Evolutionary conservation across 2,888 invertebrate species (phyloP).

Genomic region (Eulithis prunata): DNA sequence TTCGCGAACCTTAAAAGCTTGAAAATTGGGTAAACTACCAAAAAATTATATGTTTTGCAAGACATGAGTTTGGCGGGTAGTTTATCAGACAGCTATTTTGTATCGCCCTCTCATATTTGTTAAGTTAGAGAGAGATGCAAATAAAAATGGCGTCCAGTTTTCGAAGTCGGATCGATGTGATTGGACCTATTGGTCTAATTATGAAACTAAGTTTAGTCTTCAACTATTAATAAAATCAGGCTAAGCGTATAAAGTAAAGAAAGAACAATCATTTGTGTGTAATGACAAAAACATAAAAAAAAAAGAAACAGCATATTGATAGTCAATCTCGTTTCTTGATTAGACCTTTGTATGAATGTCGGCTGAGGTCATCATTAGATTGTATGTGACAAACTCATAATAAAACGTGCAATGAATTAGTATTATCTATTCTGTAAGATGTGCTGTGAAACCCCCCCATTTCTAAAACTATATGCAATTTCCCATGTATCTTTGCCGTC

Average conservation of each 20-base stretch:
- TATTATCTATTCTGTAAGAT: conserved; percentile 16
- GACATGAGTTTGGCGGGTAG: no score
- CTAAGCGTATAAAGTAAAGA: background rate
- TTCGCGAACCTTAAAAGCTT: background rate
- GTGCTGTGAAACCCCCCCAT: no score
- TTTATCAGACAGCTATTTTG: conserved; percentile 1
- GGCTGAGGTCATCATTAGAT: conserved; percentile 53
- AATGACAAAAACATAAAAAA: no score
- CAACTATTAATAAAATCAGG: background rate
- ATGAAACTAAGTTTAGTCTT: background rate
- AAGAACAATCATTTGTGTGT: background rate
- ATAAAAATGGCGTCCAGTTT: conserved; percentile 11
- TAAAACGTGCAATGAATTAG: conserved; percentile 37
- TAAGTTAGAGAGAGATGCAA: conserved; percentile 10
- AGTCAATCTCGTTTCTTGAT: background rate
- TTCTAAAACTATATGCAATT: no score
- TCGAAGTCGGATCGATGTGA: conserved; percentile 2
- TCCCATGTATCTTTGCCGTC: no score
- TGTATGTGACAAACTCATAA: conserved; percentile 17
- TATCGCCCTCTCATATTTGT: conserved; percentile 13
- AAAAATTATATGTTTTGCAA: background rate
- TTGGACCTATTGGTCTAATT: background rate
- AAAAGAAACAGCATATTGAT: background rate
- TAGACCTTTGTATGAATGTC: conserved; percentile 40
- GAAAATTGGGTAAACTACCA: background rate